These are phyloP conservation scores for Bombus pascuorum DNA, from an alignment of 1,140 invertebrate species.

Conservation along the genomic window DNA sequence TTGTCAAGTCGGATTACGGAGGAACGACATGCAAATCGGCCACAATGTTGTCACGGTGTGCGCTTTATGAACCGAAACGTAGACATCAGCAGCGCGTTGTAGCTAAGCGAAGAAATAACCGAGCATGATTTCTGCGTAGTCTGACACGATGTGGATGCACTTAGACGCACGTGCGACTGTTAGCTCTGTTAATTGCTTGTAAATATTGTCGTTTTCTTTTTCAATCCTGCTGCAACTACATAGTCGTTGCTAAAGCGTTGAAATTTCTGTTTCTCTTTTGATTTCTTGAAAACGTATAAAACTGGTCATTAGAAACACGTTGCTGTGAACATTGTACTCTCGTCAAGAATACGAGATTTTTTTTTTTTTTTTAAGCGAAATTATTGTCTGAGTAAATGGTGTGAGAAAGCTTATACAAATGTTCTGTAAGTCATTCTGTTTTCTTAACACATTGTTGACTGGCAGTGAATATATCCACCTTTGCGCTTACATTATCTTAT, in stretches of 20 bases:
- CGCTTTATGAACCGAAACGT: constrained; percentile 30
- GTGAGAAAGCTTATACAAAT: not conserved
- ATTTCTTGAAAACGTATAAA: not conserved
- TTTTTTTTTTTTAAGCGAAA: not conserved
- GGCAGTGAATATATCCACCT: too few relatives aligned
- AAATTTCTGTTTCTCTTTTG: not conserved
- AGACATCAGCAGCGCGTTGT: not conserved
- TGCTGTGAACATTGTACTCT: not conserved
- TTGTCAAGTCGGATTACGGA: not conserved
- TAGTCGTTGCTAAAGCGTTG: not conserved
- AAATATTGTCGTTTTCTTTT: not conserved
- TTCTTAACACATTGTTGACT: not conserved
- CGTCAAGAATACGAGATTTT: not conserved
- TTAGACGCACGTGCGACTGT: not conserved
- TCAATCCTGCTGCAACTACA: too few relatives aligned
- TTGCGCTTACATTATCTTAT: too few relatives aligned
- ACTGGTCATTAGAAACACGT: not conserved
- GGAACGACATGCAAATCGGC: constrained; percentile 16
- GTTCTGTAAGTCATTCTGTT: not conserved
- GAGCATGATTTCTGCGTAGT: too few relatives aligned
- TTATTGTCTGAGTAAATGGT: not conserved
- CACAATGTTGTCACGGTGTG: constrained; percentile 17
- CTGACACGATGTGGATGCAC: too few relatives aligned
- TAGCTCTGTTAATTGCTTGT: not conserved
- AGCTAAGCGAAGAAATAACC: not conserved